phyloP scores from a whole-genome alignment of 2,113 vertebrate genomes.

The Poecile atricapillus region DNA sequence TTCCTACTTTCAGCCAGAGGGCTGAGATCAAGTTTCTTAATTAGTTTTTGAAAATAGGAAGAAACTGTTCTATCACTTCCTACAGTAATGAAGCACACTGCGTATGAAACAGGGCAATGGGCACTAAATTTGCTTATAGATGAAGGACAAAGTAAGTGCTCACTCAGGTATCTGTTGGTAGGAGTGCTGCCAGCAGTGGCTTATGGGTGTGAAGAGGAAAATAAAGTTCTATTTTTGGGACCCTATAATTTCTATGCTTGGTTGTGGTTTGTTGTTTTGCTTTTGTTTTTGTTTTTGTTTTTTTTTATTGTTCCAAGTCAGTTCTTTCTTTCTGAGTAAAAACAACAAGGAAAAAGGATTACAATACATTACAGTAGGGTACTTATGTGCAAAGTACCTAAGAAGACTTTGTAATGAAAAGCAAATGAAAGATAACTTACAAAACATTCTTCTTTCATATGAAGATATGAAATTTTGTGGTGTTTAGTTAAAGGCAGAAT shows the following conservation, averaged over 20 bases:
- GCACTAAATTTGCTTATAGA: background rate
- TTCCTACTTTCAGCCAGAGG: background rate
- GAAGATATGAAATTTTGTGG: background rate
- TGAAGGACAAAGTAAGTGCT: background rate
- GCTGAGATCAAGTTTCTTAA: background rate
- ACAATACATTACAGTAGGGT: background rate
- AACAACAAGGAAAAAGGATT: background rate
- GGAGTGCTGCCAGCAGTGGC: background rate
- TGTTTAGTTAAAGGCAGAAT: background rate
- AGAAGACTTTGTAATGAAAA: background rate
- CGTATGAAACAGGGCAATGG: background rate
- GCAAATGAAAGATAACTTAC: background rate
- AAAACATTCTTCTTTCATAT: background rate
- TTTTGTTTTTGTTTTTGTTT: fast-evolving
- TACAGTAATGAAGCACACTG: background rate
- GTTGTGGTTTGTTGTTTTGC: too few species aligned
- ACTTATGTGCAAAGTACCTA: background rate
- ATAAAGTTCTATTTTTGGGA: background rate
- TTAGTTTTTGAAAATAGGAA: background rate
- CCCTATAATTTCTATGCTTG: background rate
- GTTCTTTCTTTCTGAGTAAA: background rate
- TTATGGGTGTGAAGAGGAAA: background rate
- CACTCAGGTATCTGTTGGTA: background rate
- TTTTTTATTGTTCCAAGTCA: background rate
- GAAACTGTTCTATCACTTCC: background rate